Percentiles rank a stretch among this genome's conserved stretches.
Evolutionary conservation across 2,113 vertebrate species (phyloP).

Genomic region (Ptilorrhoa leucosticta): DNA sequence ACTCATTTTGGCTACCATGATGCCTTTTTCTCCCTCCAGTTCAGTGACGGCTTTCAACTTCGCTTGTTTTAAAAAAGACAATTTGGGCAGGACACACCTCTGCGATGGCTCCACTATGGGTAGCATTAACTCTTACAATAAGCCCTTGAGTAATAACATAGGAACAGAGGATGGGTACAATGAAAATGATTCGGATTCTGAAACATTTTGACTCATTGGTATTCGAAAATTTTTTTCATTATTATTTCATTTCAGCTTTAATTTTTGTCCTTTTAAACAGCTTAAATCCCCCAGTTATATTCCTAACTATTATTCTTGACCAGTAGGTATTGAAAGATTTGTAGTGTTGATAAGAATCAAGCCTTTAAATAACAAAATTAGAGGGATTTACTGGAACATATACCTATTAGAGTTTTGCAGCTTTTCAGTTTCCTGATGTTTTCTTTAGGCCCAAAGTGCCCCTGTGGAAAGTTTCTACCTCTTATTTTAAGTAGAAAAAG

Average conservation of each 20-base stretch:
- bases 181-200: conserved; percentile 92
- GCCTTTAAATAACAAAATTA: conserved; percentile 1
- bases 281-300: conserved; percentile 21
- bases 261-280: not conserved
- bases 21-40: conserved; percentile 98
- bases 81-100: conserved; percentile 74
- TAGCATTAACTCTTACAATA: conserved; percentile 73
- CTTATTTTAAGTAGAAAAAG: conserved; percentile 66
- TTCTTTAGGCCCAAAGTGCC: conserved; percentile 61
- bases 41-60: conserved; percentile 89
- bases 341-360: not conserved
- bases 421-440: conserved; percentile 38
- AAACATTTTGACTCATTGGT: conserved; percentile 85
- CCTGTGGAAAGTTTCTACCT: conserved; percentile 74
- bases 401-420: not conserved
- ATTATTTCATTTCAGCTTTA: not conserved
- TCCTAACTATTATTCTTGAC: conserved; percentile 5
- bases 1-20: conserved; percentile 99
- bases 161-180: conserved; percentile 80
- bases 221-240: not conserved
- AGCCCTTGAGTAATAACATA: conserved; percentile 66
- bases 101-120: conserved; percentile 77
- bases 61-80: conserved; percentile 87
- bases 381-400: not conserved
- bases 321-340: conserved; percentile 5